These are phyloP conservation scores for Epirrhoe tristata DNA, from an alignment of 2,888 invertebrate species.

Conservation along the genomic window DNA sequence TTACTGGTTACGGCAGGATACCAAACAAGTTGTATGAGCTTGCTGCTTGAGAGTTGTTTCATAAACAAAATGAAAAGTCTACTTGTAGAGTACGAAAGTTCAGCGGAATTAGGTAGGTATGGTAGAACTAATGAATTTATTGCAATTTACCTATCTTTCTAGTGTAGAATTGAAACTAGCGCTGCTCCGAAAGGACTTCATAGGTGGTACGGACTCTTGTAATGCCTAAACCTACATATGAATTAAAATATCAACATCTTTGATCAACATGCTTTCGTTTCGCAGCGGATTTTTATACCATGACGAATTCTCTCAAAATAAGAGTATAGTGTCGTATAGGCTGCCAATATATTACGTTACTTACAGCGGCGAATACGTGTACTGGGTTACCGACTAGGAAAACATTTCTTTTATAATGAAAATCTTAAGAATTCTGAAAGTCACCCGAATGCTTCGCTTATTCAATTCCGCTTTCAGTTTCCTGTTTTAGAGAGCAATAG, in stretches of 20 bases:
- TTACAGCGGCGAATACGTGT: conserved; percentile 14
- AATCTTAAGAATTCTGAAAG: conserved; percentile 4
- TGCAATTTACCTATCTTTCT: too few species aligned
- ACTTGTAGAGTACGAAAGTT: too few species aligned
- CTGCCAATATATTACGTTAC: conserved; percentile 13
- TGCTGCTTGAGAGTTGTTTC: background rate
- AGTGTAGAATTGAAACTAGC: too few species aligned
- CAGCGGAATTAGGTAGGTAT: too few species aligned
- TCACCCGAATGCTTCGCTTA: background rate
- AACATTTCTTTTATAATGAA: conserved; percentile 2
- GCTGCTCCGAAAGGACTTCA: too few species aligned
- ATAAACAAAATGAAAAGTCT: background rate
- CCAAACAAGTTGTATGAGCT: background rate
- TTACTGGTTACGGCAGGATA: background rate
- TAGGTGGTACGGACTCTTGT: too few species aligned
- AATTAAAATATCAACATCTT: too few species aligned
- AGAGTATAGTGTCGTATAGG: background rate
- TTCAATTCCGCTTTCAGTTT: too few species aligned
- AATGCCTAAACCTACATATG: too few species aligned
- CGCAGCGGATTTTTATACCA: background rate
- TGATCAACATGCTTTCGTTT: background rate
- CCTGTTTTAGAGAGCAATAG: too few species aligned
- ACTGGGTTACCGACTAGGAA: conserved; percentile 3
- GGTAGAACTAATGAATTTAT: too few species aligned
- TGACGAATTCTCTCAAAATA: background rate